Conservation (phyloP, 2,888 invertebrate species). For the Xylota sylvarum region DNA sequence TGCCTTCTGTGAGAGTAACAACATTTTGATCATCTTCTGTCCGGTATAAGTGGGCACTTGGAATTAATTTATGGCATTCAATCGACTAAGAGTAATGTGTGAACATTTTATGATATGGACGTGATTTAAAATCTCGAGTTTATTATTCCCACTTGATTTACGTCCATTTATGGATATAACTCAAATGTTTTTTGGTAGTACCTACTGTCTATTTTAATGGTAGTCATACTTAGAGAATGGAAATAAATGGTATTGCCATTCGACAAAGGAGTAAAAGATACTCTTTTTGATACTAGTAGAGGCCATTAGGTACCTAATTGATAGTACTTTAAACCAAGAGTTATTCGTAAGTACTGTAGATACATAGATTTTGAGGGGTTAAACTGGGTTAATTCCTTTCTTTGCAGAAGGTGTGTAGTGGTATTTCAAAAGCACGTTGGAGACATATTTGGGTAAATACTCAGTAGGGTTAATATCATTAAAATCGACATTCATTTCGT, state of each 20-base stretch:
- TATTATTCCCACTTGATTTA: not conserved
- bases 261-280: no score
- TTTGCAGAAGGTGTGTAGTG: no score
- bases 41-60: slow-evolving; percentile 1
- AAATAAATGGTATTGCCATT: not conserved
- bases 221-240: not conserved
- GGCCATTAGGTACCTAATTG: no score
- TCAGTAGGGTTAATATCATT: no score
- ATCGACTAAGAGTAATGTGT: not conserved
- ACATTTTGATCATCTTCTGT: slow-evolving; percentile 10
- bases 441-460: no score
- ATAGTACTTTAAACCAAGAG: no score
- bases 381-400: no score
- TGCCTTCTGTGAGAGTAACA: not conserved
- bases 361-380: no score
- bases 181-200: not conserved
- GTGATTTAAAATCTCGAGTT: not conserved
- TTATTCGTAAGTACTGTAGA: no score
- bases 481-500: no score
- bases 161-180: not conserved
- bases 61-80: slow-evolving; percentile 6
- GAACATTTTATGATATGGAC: not conserved
- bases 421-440: no score
- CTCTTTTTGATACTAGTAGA: no score
- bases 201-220: not conserved